Evolutionary conservation across 2,113 vertebrate species (phyloP).

Genomic region (Morone saxatilis): DNA sequence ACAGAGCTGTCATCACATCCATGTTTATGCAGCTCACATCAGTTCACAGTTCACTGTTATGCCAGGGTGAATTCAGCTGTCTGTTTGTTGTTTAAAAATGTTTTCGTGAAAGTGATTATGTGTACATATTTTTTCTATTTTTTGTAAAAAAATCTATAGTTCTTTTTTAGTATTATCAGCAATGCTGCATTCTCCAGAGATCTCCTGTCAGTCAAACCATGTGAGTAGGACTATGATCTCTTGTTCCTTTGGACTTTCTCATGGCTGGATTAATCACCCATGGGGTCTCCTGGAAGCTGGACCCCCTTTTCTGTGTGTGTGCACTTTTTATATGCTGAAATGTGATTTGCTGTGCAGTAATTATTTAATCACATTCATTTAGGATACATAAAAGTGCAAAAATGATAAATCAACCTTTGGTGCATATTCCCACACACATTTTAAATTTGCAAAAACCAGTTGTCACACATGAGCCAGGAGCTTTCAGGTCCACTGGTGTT

Average conservation of each 20-base stretch:
- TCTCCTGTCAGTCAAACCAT: neutral
- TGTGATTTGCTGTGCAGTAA: neutral
- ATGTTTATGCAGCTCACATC: neutral
- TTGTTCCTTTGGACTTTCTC: neutral
- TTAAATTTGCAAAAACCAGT: conserved; percentile 1
- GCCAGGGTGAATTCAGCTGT: neutral
- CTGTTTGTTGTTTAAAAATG: neutral
- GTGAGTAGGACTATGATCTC: neutral
- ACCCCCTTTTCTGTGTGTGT: neutral
- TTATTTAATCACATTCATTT: neutral
- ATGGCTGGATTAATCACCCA: neutral
- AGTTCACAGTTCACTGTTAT: neutral
- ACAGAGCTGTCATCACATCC: conserved; percentile 18
- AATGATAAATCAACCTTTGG: neutral
- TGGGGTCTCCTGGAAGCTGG: no score
- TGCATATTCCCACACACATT: neutral
- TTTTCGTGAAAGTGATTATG: neutral
- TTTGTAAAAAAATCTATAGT: no score
- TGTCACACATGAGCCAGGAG: neutral
- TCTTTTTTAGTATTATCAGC: no score
- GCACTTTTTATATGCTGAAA: neutral
- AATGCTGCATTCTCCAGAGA: neutral
- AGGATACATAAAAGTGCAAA: no score
- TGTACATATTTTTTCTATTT: neutral
- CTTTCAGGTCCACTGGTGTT: neutral